phyloP scores from a whole-genome alignment of 2,797 vertebrate species.

The Amniataba percoides region DNA sequence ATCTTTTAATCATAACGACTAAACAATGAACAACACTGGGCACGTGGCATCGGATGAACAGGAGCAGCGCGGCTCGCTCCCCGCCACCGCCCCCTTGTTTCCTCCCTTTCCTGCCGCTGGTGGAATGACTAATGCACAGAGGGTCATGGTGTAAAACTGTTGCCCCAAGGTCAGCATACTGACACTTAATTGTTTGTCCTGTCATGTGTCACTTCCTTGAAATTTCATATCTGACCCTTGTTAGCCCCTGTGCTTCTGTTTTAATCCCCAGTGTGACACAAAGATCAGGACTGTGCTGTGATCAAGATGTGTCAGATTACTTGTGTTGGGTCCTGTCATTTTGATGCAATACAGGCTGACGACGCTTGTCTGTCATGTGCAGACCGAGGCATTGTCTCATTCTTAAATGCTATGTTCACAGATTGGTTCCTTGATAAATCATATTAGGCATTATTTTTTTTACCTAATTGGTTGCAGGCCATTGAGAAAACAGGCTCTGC shows the following conservation, averaged over 20 bases:
- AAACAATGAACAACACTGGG: conserved; percentile 83
- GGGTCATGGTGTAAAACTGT: conserved; percentile 83
- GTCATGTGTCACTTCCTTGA: conserved; percentile 86
- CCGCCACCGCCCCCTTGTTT: background rate
- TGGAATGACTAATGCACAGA: conserved; percentile 79
- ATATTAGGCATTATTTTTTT: conserved; percentile 6
- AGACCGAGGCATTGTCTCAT: conserved; percentile 39
- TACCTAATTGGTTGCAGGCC: background rate
- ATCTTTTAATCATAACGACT: conserved; percentile 84
- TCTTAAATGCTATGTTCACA: conserved; percentile 30
- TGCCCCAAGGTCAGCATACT: conserved; percentile 82
- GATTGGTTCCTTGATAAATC: background rate
- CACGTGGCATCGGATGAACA: conserved; percentile 61
- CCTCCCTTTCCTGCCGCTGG: conserved; percentile 57
- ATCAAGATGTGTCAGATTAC: conserved; percentile 87
- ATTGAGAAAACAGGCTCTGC: conserved; percentile 16
- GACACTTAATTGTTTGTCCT: conserved; percentile 87
- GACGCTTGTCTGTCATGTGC: conserved; percentile 64
- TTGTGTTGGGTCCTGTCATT: conserved; percentile 74
- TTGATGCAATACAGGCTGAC: conserved; percentile 62
- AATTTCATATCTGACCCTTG: conserved; percentile 85
- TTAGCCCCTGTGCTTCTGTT: conserved; percentile 80
- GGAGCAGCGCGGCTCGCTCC: conserved; percentile 42
- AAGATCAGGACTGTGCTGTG: conserved; percentile 82
- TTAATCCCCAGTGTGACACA: conserved; percentile 84